These are phyloP conservation scores for Gymnobelideus leadbeateri DNA, from an alignment of 2,113 vertebrate genomes.

Conservation along the genomic window DNA sequence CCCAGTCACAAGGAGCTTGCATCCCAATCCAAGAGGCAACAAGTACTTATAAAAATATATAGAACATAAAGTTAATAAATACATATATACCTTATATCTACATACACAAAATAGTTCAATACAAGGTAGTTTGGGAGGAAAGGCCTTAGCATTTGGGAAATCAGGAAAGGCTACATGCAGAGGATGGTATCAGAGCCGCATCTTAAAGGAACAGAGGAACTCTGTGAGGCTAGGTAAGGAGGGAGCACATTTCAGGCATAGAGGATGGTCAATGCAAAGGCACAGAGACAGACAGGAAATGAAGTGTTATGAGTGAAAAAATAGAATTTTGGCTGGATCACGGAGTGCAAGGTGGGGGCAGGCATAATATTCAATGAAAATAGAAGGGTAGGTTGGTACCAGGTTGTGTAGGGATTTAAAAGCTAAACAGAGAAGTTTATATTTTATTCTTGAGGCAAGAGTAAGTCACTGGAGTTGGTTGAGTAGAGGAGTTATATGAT, in stretches of 20 bases:
- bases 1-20: not conserved
- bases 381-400: not conserved
- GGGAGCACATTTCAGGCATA: not conserved
- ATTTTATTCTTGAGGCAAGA: not conserved
- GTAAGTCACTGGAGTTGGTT: not conserved
- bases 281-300: not conserved
- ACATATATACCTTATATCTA: not conserved
- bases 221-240: not conserved
- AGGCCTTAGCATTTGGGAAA: not conserved
- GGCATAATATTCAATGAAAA: not conserved
- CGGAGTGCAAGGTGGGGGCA: not conserved
- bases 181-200: not conserved
- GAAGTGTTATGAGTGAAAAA: not conserved
- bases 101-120: not conserved
- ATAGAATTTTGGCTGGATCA: not conserved
- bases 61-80: not conserved
- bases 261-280: not conserved
- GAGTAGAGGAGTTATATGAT: not conserved
- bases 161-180: not conserved
- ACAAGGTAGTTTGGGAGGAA: not conserved
- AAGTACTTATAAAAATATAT: not conserved
- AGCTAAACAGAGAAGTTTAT: not conserved
- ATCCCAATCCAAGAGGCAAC: not conserved
- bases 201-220: not conserved
- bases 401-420: not conserved